Conservation (phyloP, 1,140 invertebrate genomes). For the Panonychus citri region DNA sequence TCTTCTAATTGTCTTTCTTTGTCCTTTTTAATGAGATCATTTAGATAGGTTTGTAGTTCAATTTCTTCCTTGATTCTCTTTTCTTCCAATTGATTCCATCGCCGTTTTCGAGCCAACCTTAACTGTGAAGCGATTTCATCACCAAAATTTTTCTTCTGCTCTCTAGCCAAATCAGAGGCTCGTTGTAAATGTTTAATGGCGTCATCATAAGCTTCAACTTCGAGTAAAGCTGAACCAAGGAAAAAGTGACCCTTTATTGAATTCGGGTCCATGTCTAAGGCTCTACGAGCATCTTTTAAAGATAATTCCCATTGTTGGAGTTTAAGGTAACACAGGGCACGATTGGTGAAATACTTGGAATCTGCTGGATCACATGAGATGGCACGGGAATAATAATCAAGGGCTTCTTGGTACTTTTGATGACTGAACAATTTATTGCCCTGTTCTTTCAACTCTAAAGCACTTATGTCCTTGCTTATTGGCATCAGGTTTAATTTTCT, state of each 20-base stretch:
- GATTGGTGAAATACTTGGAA: slow-evolving; percentile 79
- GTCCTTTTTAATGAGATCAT: slow-evolving; percentile 59
- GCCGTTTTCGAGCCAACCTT: slow-evolving; percentile 61
- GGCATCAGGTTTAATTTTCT: no score
- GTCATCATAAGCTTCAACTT: slow-evolving; percentile 69
- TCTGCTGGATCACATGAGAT: slow-evolving; percentile 88
- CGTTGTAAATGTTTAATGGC: slow-evolving; percentile 80
- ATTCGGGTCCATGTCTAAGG: slow-evolving; percentile 62
- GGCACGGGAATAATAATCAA: slow-evolving; percentile 75
- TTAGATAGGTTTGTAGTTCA: slow-evolving; percentile 50
- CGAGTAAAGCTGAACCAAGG: slow-evolving; percentile 62
- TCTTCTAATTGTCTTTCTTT: slow-evolving; percentile 34
- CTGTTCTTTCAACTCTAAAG: slow-evolving; percentile 78
- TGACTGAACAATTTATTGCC: slow-evolving; percentile 72
- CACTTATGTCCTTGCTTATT: slow-evolving; percentile 31
- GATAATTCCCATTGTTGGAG: slow-evolving; percentile 68
- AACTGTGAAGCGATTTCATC: slow-evolving; percentile 83
- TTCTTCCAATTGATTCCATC: slow-evolving; percentile 78
- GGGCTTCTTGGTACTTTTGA: slow-evolving; percentile 78
- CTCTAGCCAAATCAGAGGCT: slow-evolving; percentile 74
- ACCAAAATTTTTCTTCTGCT: slow-evolving; percentile 78
- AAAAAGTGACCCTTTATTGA: slow-evolving; percentile 90
- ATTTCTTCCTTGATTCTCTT: slow-evolving; percentile 82
- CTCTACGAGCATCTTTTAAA: slow-evolving; percentile 61
- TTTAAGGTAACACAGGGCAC: slow-evolving; percentile 70